Conservation (phyloP, 2,888 invertebrate genomes). For the Hydrotaea diabolus region DNA sequence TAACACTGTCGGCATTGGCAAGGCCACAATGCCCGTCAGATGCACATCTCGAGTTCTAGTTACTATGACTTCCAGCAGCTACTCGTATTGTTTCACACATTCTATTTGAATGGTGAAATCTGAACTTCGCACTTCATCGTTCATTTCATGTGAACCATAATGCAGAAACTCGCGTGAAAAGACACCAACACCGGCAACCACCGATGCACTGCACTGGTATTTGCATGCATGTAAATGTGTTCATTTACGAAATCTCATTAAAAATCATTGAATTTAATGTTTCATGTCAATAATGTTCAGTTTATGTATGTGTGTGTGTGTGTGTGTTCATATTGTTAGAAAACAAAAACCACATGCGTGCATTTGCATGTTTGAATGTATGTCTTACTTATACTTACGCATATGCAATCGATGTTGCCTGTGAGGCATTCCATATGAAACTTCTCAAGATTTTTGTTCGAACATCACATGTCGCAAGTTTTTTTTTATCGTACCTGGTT, state of each 20-base stretch:
- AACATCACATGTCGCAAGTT: too few relatives aligned
- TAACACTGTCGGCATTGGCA: too few relatives aligned
- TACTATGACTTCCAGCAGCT: background rate
- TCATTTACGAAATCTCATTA: constrained; percentile 61
- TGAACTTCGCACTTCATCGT: background rate
- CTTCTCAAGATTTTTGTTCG: too few relatives aligned
- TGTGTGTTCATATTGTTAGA: constrained; percentile 53
- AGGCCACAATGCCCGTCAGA: too few relatives aligned
- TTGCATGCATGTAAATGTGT: background rate
- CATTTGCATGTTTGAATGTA: background rate
- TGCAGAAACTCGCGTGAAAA: constrained; percentile 1
- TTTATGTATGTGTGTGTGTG: constrained; percentile 38
- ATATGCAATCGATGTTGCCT: too few relatives aligned
- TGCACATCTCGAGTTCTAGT: background rate
- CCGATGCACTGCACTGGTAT: background rate
- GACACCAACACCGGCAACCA: background rate
- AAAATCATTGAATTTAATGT: constrained; percentile 63
- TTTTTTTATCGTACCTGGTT: too few relatives aligned
- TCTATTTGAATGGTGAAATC: background rate
- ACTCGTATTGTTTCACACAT: too few relatives aligned
- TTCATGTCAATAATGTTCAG: constrained; percentile 56
- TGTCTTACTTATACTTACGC: too few relatives aligned
- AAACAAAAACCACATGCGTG: constrained; percentile 34
- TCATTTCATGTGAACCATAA: constrained; percentile 5
- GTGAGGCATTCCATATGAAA: too few relatives aligned